Evolutionary conservation across 2,797 vertebrate species (phyloP).

Genomic region (Smutsia gigantea): DNA sequence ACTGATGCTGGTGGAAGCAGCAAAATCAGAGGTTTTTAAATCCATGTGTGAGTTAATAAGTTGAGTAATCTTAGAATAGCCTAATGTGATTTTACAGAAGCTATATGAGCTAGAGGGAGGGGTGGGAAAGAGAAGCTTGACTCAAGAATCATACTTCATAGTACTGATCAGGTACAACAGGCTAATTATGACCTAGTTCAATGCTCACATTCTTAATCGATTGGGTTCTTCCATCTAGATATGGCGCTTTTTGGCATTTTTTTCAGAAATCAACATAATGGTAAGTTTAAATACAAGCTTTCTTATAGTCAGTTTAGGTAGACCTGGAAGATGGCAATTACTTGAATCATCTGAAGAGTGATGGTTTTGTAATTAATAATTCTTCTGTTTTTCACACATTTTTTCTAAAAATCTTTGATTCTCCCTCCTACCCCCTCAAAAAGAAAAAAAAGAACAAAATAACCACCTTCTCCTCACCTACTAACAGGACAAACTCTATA

Average conservation of each 20-base stretch:
- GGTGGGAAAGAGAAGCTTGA: not conserved
- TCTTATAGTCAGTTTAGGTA: not conserved
- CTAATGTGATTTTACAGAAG: not conserved
- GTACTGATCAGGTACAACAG: not conserved
- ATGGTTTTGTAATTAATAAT: not conserved
- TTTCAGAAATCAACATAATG: constrained; percentile 29
- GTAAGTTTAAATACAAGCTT: not conserved
- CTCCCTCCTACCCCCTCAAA: not conserved
- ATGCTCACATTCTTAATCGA: not conserved
- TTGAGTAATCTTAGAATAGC: not conserved
- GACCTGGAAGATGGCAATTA: not conserved
- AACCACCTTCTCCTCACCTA: not conserved
- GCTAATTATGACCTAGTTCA: not conserved
- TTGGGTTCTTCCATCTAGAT: not conserved
- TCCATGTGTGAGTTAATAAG: not conserved
- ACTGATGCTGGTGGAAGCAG: not conserved
- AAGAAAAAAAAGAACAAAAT: not conserved
- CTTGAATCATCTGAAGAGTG: not conserved
- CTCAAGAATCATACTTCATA: not conserved
- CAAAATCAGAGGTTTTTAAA: constrained; percentile 23
- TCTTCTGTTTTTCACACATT: not conserved
- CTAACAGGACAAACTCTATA: not conserved
- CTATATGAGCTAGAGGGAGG: not conserved
- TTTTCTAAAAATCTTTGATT: not conserved
- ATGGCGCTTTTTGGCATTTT: not conserved